phyloP scores from a whole-genome alignment of 2,797 vertebrate genomes.

The Micrastur ruficollis region DNA sequence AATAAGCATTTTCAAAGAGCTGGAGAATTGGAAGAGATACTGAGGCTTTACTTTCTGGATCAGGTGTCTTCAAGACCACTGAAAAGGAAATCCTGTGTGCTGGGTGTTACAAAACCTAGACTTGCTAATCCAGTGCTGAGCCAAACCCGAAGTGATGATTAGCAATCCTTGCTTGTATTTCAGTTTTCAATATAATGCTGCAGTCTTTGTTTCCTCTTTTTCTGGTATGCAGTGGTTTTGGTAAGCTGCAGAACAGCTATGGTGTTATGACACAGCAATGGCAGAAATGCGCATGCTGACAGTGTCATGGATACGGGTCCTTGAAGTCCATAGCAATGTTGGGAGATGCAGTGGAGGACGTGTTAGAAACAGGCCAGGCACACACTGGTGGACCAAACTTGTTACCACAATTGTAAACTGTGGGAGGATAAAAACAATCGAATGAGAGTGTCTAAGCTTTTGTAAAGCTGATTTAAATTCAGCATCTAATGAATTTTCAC shows the following conservation, averaged over 20 bases:
- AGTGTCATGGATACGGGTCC: neutral
- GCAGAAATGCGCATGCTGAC: neutral
- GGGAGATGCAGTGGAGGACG: neutral
- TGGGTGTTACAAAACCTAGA: neutral
- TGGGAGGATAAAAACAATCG: neutral
- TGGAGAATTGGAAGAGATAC: neutral
- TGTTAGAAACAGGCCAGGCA: neutral
- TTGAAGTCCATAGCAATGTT: neutral
- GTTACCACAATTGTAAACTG: neutral
- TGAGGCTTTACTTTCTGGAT: neutral
- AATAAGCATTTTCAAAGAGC: neutral
- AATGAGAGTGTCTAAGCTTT: neutral
- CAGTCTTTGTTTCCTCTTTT: neutral
- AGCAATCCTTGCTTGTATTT: neutral
- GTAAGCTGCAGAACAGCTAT: neutral
- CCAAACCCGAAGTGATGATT: neutral
- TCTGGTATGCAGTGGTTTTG: neutral
- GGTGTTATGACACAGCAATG: rapidly evolving
- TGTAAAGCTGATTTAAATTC: neutral
- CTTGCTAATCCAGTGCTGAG: neutral
- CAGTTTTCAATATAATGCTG: neutral
- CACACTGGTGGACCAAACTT: neutral
- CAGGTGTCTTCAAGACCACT: neutral
- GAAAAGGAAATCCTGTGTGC: neutral
- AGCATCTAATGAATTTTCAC: neutral